Conservation (phyloP, 1,140 invertebrate species). For the Stegodyphus dumicola region DNA sequence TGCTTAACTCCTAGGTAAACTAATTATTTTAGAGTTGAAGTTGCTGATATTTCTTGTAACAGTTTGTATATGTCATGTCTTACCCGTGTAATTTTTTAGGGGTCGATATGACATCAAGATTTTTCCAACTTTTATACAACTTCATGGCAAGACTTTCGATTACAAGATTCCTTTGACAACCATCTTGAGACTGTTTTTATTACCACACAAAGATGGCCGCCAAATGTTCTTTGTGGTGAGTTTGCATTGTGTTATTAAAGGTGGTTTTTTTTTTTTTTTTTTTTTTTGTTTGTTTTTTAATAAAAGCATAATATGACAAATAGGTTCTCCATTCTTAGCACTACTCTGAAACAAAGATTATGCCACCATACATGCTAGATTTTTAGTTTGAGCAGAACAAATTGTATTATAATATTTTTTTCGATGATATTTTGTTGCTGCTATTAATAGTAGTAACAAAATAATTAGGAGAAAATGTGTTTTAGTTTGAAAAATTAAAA, state of each 20-base stretch:
- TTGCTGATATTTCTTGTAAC: neutral
- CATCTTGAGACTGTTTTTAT: constrained; percentile 90
- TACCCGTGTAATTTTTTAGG: constrained; percentile 71
- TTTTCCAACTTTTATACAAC: constrained; percentile 96
- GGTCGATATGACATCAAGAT: constrained; percentile 99
- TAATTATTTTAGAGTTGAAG: neutral
- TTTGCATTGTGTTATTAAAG: constrained; percentile 39
- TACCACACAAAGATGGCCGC: constrained; percentile 97
- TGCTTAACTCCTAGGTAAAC: constrained; percentile 94
- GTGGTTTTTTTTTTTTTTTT: neutral
- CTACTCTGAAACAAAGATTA: too few species aligned
- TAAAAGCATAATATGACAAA: too few species aligned
- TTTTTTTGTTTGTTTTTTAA: neutral
- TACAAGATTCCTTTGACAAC: constrained; percentile 99
- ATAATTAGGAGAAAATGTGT: too few species aligned
- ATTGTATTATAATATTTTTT: too few species aligned
- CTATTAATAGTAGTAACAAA: too few species aligned
- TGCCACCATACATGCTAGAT: too few species aligned
- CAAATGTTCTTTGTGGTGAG: constrained; percentile 98
- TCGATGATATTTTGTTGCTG: too few species aligned
- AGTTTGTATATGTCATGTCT: neutral
- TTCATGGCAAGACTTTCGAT: constrained; percentile 99
- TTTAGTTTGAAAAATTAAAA: too few species aligned
- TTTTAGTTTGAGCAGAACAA: too few species aligned
- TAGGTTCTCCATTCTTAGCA: too few species aligned